Base-by-base conservation (phyloP, 2,113 vertebrate genomes). In the Todiramphus chloris region DNA sequence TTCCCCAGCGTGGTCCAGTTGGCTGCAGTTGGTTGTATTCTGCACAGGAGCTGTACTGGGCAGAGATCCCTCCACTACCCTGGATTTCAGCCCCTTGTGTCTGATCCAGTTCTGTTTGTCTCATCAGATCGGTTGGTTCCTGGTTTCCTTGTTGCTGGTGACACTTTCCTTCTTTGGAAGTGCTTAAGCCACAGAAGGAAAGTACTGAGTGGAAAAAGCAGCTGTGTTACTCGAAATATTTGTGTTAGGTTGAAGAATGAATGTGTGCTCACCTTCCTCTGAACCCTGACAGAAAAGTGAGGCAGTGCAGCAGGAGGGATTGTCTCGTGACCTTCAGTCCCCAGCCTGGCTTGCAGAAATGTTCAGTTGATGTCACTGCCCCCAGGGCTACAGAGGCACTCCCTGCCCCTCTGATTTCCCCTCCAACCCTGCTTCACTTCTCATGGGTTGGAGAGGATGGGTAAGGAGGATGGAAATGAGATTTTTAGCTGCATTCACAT, bases 1-100 rank as follows among this genome's bases (percentile, higher is more conserved):
- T 31, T 41, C 35, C 33, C 21, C 35, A 21, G 31, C 11, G 10
- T 10, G 41, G 14, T 17, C 28, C 27, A 9, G 13, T 33, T 30
- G 6, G 0, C 12, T 16, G 1, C 25, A 4, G 39, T 9, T 41
- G 14, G 17, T 64, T 51, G 35, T 12, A 18, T 1, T 4, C n/a
- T 5, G 12, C 55, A 2, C n/a, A 23, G 16, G 55, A 39, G 58
- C 50, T n/a, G 5, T 0, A 2, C n/a, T 46, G 27, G 3, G 13
- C 72, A 4, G 19, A 2, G 4, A 39, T 48, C 39, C 63, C 41
- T 21, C 8, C 19, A 2, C 17, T 13, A 3, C 27, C 48, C 58
- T 44, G 23, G 4, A 18, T 30, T 31, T 19, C 66, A 66, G 44
- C 15, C 16, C 28, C 43, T 10, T 5, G 3, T 20, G 28, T 13